Evolutionary conservation across 1,140 invertebrate species (phyloP).

Genomic region (Saccostrea glomerata): DNA sequence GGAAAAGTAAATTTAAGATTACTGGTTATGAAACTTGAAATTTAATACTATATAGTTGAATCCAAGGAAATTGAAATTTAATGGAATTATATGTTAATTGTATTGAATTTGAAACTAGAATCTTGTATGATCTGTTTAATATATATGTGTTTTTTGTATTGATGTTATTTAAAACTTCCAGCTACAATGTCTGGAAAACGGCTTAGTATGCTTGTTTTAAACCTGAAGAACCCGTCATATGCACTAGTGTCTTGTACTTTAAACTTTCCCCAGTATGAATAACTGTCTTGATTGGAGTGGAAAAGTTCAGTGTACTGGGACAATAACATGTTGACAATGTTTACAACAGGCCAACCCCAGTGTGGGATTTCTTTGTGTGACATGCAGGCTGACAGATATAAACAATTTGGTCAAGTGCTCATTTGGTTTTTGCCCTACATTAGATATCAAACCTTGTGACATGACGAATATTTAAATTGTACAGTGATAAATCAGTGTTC

Average conservation of each 20-base stretch:
- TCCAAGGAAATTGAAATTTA: too few relatives aligned
- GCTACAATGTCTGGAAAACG: too few relatives aligned
- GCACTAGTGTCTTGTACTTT: not conserved
- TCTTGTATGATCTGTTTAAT: too few relatives aligned
- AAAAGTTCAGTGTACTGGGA: not conserved
- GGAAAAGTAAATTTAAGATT: too few relatives aligned
- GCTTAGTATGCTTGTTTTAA: too few relatives aligned
- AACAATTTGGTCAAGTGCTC: not conserved
- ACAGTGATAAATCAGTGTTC: not conserved
- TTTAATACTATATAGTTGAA: too few relatives aligned
- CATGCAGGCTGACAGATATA: not conserved
- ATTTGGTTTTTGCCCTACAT: not conserved
- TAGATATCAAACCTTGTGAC: not conserved
- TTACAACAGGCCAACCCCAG: not conserved
- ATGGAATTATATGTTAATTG: too few relatives aligned
- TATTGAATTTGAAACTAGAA: too few relatives aligned
- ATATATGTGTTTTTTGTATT: too few relatives aligned
- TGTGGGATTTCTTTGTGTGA: not conserved
- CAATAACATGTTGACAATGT: not conserved
- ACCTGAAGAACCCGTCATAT: not conserved
- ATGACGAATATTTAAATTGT: not conserved
- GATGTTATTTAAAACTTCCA: too few relatives aligned
- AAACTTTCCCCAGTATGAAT: conserved; percentile 7
- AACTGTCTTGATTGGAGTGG: not conserved
- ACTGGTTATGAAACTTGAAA: too few relatives aligned